Percentiles rank a stretch among this genome's conserved stretches.
Evolutionary conservation across 2,888 invertebrate species (phyloP).

Genomic region (Boloria euphrosyne): DNA sequence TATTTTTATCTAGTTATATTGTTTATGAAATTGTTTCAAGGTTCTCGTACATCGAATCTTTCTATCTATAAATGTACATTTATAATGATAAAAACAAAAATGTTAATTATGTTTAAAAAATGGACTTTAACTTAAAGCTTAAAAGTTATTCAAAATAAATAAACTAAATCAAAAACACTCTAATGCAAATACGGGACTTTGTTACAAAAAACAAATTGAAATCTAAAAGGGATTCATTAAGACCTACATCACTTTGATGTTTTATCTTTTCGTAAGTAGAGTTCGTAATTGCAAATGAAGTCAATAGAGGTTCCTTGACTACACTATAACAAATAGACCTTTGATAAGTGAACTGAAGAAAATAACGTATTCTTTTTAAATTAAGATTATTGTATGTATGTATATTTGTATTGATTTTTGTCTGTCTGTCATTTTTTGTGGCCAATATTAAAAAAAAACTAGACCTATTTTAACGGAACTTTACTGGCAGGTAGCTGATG

Average conservation of each 20-base stretch:
- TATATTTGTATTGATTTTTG: too few relatives aligned
- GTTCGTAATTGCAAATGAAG: conserved; percentile 37
- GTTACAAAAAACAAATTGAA: conserved; percentile 27
- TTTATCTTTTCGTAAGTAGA: conserved; percentile 28
- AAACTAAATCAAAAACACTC: not conserved
- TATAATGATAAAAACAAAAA: too few relatives aligned
- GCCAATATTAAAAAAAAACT: too few relatives aligned
- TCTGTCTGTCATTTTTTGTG: too few relatives aligned
- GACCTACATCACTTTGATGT: conserved; percentile 36
- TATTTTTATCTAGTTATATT: too few relatives aligned
- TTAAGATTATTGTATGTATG: not conserved
- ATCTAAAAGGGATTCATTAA: conserved; percentile 27
- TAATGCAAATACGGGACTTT: not conserved
- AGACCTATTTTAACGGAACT: too few relatives aligned
- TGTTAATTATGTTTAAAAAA: too few relatives aligned
- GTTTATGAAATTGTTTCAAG: too few relatives aligned
- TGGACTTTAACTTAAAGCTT: not conserved
- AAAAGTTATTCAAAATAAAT: not conserved
- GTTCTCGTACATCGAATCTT: too few relatives aligned
- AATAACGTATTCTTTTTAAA: conserved; percentile 4
- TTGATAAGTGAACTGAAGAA: conserved; percentile 31
- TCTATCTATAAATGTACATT: too few relatives aligned
- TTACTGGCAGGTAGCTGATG: too few relatives aligned
- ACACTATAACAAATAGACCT: conserved; percentile 29
- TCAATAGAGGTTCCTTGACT: conserved; percentile 31